Evolutionary conservation across 2,888 invertebrate genomes (phyloP).

Genomic region (Tetropium fuscum): DNA sequence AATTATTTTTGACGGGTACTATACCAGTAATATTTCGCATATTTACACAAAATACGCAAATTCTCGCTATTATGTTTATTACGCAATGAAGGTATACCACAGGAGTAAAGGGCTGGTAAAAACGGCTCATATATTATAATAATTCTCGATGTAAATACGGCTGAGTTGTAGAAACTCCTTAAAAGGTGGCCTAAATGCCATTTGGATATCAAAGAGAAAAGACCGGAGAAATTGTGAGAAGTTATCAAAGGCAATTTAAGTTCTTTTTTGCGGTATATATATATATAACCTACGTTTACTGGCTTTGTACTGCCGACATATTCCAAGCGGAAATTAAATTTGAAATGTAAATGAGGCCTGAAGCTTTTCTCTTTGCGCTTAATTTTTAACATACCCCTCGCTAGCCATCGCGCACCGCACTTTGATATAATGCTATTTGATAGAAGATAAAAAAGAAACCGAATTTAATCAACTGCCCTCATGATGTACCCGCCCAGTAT

Average conservation of each 20-base stretch:
- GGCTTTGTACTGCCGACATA: conserved; percentile 34
- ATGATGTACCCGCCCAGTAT: no score
- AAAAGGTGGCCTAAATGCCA: conserved; percentile 26
- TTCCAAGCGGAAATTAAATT: conserved; percentile 46
- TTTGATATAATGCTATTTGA: no score
- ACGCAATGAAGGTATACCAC: no score
- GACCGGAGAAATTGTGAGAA: conserved; percentile 31
- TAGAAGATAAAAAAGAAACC: no score
- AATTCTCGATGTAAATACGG: conserved; percentile 13
- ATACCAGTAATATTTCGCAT: no score
- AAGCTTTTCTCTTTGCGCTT: conserved; percentile 32
- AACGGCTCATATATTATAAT: no score
- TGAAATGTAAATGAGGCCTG: conserved; percentile 46
- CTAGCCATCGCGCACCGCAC: no score
- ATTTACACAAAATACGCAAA: no score
- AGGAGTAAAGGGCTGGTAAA: no score
- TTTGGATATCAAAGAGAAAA: conserved; percentile 25
- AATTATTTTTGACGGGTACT: no score
- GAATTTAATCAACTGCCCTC: no score
- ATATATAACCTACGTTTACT: conserved; percentile 36
- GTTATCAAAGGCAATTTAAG: conserved; percentile 41
- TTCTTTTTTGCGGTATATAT: conserved; percentile 30
- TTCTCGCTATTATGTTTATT: no score
- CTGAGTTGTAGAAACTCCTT: conserved; percentile 16
- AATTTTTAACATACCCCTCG: conserved; percentile 2